A percentile compares a stretch with the other conserved stretches of the same genome.
These are phyloP conservation scores for Struthidea cinerea DNA, from an alignment of 2,113 vertebrate genomes.

Conservation along the genomic window DNA sequence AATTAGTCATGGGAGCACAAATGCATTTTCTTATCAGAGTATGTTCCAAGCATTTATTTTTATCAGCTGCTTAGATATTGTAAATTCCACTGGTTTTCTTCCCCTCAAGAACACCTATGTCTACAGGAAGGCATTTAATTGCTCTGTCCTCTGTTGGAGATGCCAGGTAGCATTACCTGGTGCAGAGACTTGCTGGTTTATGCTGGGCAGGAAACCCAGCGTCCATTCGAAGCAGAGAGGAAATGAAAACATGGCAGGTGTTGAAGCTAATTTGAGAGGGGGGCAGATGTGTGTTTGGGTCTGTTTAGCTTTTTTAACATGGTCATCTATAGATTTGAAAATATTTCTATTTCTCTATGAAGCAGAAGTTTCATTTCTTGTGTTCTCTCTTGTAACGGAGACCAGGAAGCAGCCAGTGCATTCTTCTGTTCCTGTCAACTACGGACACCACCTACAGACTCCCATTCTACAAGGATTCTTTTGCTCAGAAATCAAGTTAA, in stretches of 20 bases:
- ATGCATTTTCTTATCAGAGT: not conserved
- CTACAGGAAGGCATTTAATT: not conserved
- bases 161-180: not conserved
- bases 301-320: not conserved
- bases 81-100: not conserved
- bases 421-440: not conserved
- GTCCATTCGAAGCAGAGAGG: not conserved
- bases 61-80: not conserved
- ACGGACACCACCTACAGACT: not conserved
- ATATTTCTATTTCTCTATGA: not conserved
- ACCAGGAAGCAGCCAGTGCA: not conserved
- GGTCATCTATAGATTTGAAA: not conserved
- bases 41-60: not conserved
- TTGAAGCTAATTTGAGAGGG: not conserved
- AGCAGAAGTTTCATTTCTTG: not conserved
- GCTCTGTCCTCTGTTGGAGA: not conserved
- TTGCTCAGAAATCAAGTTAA: not conserved
- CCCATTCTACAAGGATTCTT: not conserved
- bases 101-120: not conserved
- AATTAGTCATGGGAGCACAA: not conserved
- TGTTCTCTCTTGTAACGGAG: not conserved
- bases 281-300: not conserved
- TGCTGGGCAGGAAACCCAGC: not conserved
- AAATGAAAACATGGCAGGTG: not conserved
- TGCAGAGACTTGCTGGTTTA: not conserved